These are phyloP conservation scores for Cryptomyrus ogoouensis DNA, from an alignment of 2,113 vertebrate species.

Conservation along the genomic window DNA sequence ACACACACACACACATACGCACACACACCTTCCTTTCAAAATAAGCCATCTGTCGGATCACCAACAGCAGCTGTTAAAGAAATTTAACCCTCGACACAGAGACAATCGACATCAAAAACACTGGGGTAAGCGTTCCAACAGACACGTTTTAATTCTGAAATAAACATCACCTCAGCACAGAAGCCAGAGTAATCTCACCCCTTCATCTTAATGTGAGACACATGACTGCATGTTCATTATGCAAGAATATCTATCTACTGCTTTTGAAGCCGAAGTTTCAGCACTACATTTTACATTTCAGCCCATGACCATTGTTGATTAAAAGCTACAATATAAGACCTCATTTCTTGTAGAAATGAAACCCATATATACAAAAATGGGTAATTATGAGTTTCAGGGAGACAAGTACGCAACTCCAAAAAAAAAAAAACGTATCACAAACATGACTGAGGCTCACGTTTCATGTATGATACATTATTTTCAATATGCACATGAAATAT, in stretches of 20 bases:
- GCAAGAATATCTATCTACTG: background rate
- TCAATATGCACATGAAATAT: background rate
- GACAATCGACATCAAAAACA: background rate
- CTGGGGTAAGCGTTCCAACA: background rate
- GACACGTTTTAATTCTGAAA: background rate
- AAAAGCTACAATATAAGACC: background rate
- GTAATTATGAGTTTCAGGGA: background rate
- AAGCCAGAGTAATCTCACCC: background rate
- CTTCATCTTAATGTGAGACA: background rate
- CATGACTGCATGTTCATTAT: background rate
- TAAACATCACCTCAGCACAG: background rate
- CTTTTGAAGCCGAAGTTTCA: background rate
- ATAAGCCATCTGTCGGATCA: background rate
- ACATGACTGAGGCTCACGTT: background rate
- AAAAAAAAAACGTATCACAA: background rate
- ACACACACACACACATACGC: background rate
- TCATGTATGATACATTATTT: background rate
- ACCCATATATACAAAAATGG: background rate
- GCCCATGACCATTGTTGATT: background rate
- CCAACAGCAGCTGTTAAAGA: background rate
- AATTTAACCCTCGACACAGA: background rate
- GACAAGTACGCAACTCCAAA: background rate
- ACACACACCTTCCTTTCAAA: background rate
- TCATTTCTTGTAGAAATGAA: background rate
- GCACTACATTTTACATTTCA: background rate